Evolutionary conservation across 2,797 vertebrate genomes (phyloP).

Genomic region (Danionella dracula): DNA sequence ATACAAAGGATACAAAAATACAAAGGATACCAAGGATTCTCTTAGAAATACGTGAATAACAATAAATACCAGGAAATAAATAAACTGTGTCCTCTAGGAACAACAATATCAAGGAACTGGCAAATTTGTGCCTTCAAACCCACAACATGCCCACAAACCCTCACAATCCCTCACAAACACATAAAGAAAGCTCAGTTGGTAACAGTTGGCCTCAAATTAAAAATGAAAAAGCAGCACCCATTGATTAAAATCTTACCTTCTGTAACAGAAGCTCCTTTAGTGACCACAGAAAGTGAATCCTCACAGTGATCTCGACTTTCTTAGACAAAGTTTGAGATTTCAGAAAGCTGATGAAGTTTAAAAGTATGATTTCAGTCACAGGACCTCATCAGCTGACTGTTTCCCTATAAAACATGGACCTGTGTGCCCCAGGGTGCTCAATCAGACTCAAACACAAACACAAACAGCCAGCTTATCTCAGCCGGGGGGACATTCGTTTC

Average conservation of each 20-base stretch:
- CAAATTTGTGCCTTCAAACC: no score
- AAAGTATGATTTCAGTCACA: constrained; percentile 62
- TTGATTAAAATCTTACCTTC: constrained; percentile 13
- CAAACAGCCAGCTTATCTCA: not conserved
- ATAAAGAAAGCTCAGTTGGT: not conserved
- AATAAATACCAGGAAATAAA: no score
- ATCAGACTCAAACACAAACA: constrained; percentile 18
- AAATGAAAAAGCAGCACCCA: no score
- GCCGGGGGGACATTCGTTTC: not conserved
- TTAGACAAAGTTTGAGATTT: constrained; percentile 8
- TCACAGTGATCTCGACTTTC: not conserved
- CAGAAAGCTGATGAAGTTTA: constrained; percentile 2
- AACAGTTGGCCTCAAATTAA: no score
- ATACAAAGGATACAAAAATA: not conserved
- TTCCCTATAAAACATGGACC: constrained; percentile 35
- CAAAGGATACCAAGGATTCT: no score
- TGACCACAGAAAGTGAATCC: not conserved
- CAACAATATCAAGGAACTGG: not conserved
- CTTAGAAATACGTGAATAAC: no score
- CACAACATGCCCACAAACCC: no score
- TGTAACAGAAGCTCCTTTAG: not conserved
- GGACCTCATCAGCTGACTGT: constrained; percentile 69
- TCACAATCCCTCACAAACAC: not conserved
- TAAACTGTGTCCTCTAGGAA: not conserved
- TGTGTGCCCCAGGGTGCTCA: constrained; percentile 48